Base-by-base conservation (phyloP, 2,797 vertebrate genomes). In the Lepilemur ruficaudatus region DNA sequence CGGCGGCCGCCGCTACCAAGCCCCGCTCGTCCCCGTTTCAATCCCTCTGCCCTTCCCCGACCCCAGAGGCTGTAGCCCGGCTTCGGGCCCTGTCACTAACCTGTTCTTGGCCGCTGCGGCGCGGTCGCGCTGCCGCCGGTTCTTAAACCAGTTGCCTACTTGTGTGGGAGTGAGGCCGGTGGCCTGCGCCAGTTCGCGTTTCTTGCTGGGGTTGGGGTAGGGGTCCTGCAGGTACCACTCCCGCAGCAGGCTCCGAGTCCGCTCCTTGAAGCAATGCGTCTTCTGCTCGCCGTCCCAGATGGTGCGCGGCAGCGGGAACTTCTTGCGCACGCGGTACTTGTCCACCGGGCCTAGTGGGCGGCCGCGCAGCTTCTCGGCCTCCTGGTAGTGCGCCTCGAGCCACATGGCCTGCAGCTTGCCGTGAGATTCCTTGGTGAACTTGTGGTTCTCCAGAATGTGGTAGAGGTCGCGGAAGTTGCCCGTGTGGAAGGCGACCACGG, bases 161-260 rank as follows among this genome's bases (percentile, higher is more conserved):
- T 99, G 99, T 98, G 99, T 99, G 82, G 99, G 99, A 98, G 99
- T 99, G 99, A 99, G 99, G 99, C 99, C 99, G 97, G 99, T 99
- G 99, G 99, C 99, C 99, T 99, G 99, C 98, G 99, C 99, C 99
- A 99, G 99, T 99, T 99, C 99, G 98, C 99, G 99, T 99, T 99
- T 99, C 99, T 99, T 99, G 99, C 99, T 99, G 98, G 99, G 99
- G 98, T 99, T 99, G 96, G 99, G 99, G 98, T 99, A 99, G 82
- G 99, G 99, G 99, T 99, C 99, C 99, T 99, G 99, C 97, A 99
- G 99, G 99, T 99, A 99, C 99, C 99, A 99, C 99, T 99, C 99
- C 98, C 99, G 98, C 98, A 99, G 99, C 98, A 99, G 99, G 98
- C 99, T 99, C 98, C 99, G 99, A 98, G 99, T 99, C 99, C 99